Evolutionary conservation across 2,113 vertebrate species (phyloP).

Genomic region (Chloebia gouldiae): DNA sequence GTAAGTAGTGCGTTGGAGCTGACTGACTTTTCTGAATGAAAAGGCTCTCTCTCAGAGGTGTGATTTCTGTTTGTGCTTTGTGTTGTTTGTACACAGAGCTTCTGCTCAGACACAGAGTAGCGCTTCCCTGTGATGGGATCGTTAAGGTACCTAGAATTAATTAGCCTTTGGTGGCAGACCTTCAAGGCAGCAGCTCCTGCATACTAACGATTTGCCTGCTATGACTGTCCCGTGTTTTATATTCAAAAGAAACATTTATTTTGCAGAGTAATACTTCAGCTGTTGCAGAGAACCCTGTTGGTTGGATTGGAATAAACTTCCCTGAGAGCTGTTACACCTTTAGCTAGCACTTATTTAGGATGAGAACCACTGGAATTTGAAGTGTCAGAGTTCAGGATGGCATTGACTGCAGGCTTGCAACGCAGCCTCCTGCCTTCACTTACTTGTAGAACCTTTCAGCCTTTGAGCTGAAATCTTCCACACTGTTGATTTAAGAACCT

Average conservation of each 20-base stretch:
- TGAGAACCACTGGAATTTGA: neutral
- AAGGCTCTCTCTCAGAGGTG: constrained; percentile 18
- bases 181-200: constrained; percentile 27
- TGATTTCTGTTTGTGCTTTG: neutral
- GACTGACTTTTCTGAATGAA: constrained; percentile 56
- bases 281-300: neutral
- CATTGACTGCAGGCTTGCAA: neutral
- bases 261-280: neutral
- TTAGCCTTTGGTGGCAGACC: constrained; percentile 28
- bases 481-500: neutral
- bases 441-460: neutral
- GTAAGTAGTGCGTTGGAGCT: neutral
- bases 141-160: constrained; percentile 35
- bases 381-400: neutral
- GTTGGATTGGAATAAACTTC: neutral
- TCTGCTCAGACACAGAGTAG: neutral
- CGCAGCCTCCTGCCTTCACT: neutral
- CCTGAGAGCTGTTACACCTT: neutral
- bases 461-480: neutral
- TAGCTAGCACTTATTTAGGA: neutral
- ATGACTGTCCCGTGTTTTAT: neutral
- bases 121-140: neutral
- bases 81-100: constrained; percentile 18
- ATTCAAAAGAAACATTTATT: neutral
- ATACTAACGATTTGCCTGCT: neutral